Evolutionary conservation across 2,888 invertebrate species (phyloP).

Genomic region (Emmelina monodactyla): DNA sequence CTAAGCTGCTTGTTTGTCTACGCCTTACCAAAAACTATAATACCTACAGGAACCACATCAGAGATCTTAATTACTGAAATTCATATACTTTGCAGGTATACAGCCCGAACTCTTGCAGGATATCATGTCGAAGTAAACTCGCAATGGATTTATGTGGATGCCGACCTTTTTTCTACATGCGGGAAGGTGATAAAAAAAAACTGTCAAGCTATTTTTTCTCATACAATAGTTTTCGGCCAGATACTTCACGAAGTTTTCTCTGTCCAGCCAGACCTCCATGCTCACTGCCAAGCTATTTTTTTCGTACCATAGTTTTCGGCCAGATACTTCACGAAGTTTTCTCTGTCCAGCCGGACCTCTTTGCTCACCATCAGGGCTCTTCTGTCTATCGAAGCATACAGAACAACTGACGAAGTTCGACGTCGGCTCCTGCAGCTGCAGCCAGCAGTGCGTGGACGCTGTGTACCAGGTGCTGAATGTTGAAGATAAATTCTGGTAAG

Average conservation of each 20-base stretch:
- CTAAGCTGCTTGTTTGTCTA: background rate
- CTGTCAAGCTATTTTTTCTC: too few relatives aligned
- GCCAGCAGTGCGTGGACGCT: slow-evolving; percentile 39
- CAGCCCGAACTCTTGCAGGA: slow-evolving; percentile 64
- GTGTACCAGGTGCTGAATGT: slow-evolving; percentile 29
- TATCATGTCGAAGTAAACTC: slow-evolving; percentile 59
- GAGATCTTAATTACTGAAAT: background rate
- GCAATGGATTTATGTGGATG: slow-evolving; percentile 64
- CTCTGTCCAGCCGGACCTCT: slow-evolving; percentile 38
- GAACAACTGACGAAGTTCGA: slow-evolving; percentile 30
- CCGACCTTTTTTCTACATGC: slow-evolving; percentile 67
- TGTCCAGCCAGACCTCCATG: slow-evolving; percentile 53
- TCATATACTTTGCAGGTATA: slow-evolving; percentile 39
- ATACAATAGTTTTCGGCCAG: too few relatives aligned
- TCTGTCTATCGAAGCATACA: slow-evolving; percentile 47
- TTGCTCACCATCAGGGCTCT: slow-evolving; percentile 60
- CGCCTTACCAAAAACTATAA: background rate
- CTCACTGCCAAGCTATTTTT: too few relatives aligned
- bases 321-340: too few relatives aligned
- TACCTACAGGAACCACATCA: too few relatives aligned
- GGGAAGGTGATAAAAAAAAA: slow-evolving; percentile 62
- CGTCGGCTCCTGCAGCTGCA: slow-evolving; percentile 30
- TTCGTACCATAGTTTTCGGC: too few relatives aligned
- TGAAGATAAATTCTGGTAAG: slow-evolving; percentile 30
- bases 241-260: background rate